phyloP scores from a whole-genome alignment of 2,113 vertebrate genomes.

The Caretta caretta region DNA sequence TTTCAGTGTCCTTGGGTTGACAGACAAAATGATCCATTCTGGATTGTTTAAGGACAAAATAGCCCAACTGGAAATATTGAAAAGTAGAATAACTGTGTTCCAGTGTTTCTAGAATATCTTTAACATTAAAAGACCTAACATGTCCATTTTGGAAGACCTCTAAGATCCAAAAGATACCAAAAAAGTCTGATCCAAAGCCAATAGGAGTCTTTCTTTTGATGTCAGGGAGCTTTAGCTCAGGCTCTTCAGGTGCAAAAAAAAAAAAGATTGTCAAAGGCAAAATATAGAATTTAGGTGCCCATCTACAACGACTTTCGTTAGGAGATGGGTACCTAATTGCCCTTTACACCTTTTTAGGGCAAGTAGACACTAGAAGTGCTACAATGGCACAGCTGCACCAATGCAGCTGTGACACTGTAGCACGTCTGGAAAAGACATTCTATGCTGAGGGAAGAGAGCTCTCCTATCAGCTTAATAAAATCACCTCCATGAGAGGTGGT shows the following conservation, averaged over 20 bases:
- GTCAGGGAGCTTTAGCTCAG: neutral
- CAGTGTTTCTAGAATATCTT: fast-evolving
- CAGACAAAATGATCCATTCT: neutral
- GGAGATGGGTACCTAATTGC: neutral
- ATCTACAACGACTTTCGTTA: neutral
- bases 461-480: too few species aligned
- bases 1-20: neutral
- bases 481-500: too few species aligned
- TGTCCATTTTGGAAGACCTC: neutral
- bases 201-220: neutral
- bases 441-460: too few species aligned
- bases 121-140: neutral
- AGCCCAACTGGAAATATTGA: neutral
- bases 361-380: too few species aligned
- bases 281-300: neutral
- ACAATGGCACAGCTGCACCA: too few species aligned
- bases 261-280: neutral
- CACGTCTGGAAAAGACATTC: too few species aligned
- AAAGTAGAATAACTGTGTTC: neutral
- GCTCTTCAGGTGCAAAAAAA: neutral
- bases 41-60: neutral
- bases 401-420: too few species aligned
- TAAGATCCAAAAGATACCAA: fast-evolving
- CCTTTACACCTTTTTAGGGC: neutral
- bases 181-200: neutral